Base-by-base conservation (phyloP, 2,797 vertebrate genomes). In the Channallabes apus region DNA sequence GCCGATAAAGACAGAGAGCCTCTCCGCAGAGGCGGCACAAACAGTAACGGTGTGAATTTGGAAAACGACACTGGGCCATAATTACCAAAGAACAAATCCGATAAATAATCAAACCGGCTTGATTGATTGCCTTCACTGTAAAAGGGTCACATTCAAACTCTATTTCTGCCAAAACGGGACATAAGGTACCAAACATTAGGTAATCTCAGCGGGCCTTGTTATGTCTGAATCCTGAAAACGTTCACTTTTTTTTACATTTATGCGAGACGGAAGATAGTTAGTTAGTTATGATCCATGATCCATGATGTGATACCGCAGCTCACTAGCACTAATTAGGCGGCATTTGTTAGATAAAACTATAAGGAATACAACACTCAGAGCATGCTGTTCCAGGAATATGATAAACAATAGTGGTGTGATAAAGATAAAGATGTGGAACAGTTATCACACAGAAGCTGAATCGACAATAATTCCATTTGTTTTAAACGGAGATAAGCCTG, bases 11-110 rank as follows among this genome's bases (percentile, higher is more conserved):
- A 90, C 80, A 14, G 69, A 24, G 85, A 88, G 18, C 75, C 86
- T 92, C 88, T 86, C 89, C 88, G 88, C 91, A 92, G 90, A 84
- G 88, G 88, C 69, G 77, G 51, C 64, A 77, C 79, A 87, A 88
- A 75, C 90, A 91, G 93, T 92, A 89, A 89, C 86, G 91, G 86
- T 51, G 82, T 83, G 87, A 82, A 85, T 82, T 68, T 87, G 73
- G 81, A 72, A 83, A 46, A 72, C 91, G 89, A 89, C 91, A 88
- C 64, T 77, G 80, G 9, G 77, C 62, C 35, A 87, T 90, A 92
- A 93, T 94, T 91, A 94, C 82, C 88, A 87, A 82, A 58, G 77
- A 77, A 83, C 64, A 68, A 68, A 68, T 56, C 51, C 69, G 61
- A 75, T 83, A 69, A 84, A 85, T 84, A 86, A 83, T 87, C 73